phyloP scores from a whole-genome alignment of 2,888 invertebrate species.

The Patella depressa region DNA sequence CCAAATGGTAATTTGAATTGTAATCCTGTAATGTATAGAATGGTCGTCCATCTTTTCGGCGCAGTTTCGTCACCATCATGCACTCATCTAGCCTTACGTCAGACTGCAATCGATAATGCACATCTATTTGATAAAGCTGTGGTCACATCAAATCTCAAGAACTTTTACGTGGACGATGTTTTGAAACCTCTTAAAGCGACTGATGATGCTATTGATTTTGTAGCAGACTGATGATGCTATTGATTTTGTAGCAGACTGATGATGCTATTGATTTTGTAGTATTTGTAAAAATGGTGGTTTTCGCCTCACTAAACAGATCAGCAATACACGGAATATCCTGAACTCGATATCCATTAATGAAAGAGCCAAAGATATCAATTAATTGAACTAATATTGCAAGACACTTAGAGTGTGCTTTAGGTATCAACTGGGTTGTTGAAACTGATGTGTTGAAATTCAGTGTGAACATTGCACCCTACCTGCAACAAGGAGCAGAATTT shows the following conservation, averaged over 20 bases:
- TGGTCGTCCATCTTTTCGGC: constrained; percentile 24
- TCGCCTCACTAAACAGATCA: constrained; percentile 37
- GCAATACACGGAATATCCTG: constrained; percentile 34
- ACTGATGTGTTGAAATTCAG: constrained; percentile 35
- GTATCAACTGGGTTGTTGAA: constrained; percentile 41
- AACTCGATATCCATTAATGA: constrained; percentile 30
- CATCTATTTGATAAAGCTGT: background rate
- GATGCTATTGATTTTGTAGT: no score
- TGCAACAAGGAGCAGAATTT: constrained; percentile 28
- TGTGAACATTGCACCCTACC: constrained; percentile 23
- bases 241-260: no score
- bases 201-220: constrained; percentile 1
- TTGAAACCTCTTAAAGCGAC: constrained; percentile 15
- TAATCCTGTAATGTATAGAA: constrained; percentile 16
- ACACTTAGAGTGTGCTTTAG: constrained; percentile 35
- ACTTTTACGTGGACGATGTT: constrained; percentile 32
- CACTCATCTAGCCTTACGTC: constrained; percentile 16
- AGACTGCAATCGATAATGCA: constrained; percentile 6
- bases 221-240: no score
- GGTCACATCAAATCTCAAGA: constrained; percentile 11
- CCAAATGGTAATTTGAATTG: background rate
- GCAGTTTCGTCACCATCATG: constrained; percentile 20
- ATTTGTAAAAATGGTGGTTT: constrained; percentile 27
- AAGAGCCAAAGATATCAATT: constrained; percentile 23
- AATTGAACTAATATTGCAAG: constrained; percentile 17